Evolutionary conservation across 2,888 invertebrate genomes (phyloP).

Genomic region (Hoplodrina ambigua): DNA sequence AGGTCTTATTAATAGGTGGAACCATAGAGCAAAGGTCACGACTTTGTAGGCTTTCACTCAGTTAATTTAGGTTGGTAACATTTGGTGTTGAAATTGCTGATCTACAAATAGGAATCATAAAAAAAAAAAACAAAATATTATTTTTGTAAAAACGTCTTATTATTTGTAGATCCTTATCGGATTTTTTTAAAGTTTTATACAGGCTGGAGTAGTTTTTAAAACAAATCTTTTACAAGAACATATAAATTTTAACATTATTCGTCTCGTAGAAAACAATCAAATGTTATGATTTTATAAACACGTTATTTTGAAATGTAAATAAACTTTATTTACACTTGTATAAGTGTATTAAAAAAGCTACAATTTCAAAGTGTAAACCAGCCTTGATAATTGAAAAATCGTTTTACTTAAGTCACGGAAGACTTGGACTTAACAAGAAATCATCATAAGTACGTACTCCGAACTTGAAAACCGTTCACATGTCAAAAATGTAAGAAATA

Average conservation of each 20-base stretch:
- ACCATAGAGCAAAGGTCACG: constrained; percentile 48
- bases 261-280: too few relatives aligned
- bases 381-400: constrained; percentile 40
- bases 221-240: too few relatives aligned
- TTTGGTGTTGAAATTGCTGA: constrained; percentile 46
- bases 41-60: constrained; percentile 48
- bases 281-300: too few relatives aligned
- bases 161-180: too few relatives aligned
- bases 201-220: background rate
- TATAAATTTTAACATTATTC: too few relatives aligned
- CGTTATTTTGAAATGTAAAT: too few relatives aligned
- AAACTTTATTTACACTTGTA: background rate
- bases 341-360: background rate
- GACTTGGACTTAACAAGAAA: constrained; percentile 49
- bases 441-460: constrained; percentile 53
- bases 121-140: background rate
- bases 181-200: background rate
- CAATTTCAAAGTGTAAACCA: constrained; percentile 11
- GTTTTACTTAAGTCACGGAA: constrained; percentile 26
- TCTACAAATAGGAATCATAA: background rate
- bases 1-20: constrained; percentile 58
- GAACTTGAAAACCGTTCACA: constrained; percentile 63
- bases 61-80: constrained; percentile 38
- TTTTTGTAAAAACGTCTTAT: too few relatives aligned
- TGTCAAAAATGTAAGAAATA: constrained; percentile 77